Evolutionary conservation across 2,113 vertebrate genomes (phyloP), one percentile per base, ranked within the genome.

Genomic region (Oncorhynchus gorbuscha): DNA sequence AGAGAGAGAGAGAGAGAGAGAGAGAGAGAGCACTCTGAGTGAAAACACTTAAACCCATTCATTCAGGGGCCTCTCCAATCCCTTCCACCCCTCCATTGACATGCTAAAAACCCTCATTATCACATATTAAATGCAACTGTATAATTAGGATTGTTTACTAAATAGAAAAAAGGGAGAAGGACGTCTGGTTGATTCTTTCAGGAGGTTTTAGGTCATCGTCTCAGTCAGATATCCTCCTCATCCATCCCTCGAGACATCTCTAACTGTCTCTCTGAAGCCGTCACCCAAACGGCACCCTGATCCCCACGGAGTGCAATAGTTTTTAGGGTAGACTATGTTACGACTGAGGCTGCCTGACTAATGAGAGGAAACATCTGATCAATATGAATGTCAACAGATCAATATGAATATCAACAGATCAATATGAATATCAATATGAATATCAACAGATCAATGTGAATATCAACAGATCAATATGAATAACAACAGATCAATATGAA

Each of bases 331-430:
- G 9, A 49, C 2, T 3, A 3, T 95, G 91, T 92, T 7, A 7
- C 11, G 45, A 12, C 45, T 7, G 45, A 9, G 45, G 7, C 45
- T 48, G 45, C 1, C 45, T 2, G 45, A 48, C 45, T 48, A 95
- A 95, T 95, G 93, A 94, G 94, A 93, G 94, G 92, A 94, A 28
- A 28, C 26, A 28, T 91, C 91, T 91, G 2, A 30, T 30, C 30
- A 30, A 30, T 30, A 0, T 30, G 28, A 30, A 30, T 30, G 2
- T 28, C 26, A 28, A 28, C 28, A 30, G 3, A 30, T 30, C 28
- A 30, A 30, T 30, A 30, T 30, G 26, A 28, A 28, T 28, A 30
- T 30, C 30, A 30, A 30, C 30, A 30, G 30, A 30, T 30, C 30
- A 30, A 30, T 30, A 30, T 30, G 26, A 93, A 95, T 95, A 14